phyloP scores from a whole-genome alignment of 2,888 invertebrate species.

The Cantharis flavilabris region DNA sequence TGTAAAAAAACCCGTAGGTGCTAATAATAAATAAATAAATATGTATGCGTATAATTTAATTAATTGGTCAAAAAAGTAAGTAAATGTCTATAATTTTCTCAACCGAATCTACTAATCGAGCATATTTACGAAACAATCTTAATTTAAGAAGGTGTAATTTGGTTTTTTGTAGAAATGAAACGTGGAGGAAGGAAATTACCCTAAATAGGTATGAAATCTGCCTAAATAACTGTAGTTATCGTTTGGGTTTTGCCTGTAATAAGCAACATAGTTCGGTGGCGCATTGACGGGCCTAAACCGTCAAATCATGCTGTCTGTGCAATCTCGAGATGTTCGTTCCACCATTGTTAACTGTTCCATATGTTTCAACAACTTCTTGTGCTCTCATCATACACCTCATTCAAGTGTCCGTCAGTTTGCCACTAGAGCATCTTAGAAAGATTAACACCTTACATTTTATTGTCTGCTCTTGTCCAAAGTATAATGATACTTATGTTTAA shows the following conservation, averaged over 20 bases:
- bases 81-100: not conserved
- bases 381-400: constrained; percentile 47
- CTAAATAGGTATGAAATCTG: constrained; percentile 33
- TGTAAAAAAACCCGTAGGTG: not conserved
- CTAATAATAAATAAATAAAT: not conserved
- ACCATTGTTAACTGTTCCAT: constrained; percentile 46
- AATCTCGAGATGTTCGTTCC: constrained; percentile 43
- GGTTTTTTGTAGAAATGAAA: not conserved
- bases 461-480: constrained; percentile 43
- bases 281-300: constrained; percentile 39
- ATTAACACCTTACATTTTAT: constrained; percentile 51
- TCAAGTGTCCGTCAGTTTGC: constrained; percentile 51
- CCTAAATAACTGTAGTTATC: constrained; percentile 34
- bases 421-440: constrained; percentile 52
- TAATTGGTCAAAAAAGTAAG: not conserved
- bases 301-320: constrained; percentile 45
- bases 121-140: constrained; percentile 11
- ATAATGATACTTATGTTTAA: constrained; percentile 49
- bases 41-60: not conserved
- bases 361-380: constrained; percentile 48
- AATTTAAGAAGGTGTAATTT: constrained; percentile 21
- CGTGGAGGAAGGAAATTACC: constrained; percentile 28
- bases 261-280: constrained; percentile 37
- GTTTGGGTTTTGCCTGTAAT: constrained; percentile 29
- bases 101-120: not conserved